phyloP scores from a whole-genome alignment of 2,888 invertebrate species.

The Apotomis turbidana region DNA sequence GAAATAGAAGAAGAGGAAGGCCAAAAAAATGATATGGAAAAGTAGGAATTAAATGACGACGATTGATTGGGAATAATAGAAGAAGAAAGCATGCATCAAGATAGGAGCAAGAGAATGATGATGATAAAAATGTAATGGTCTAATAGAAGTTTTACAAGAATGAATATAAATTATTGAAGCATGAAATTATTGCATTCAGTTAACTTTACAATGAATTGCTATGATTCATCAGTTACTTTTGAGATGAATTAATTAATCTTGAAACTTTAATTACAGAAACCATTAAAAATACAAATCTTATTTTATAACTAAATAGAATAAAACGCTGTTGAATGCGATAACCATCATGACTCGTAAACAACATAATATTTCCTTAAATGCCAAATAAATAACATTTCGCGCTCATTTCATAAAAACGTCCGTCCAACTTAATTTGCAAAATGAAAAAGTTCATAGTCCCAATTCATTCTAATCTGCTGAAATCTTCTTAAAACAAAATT shows the following conservation, averaged over 20 bases:
- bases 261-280: not conserved
- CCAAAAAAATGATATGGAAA: too few relatives aligned
- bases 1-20: too few relatives aligned
- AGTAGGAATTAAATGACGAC: too few relatives aligned
- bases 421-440: conserved; percentile 49
- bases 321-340: conserved; percentile 3
- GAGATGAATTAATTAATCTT: not conserved
- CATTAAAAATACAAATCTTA: not conserved
- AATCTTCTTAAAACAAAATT: conserved; percentile 64
- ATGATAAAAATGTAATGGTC: too few relatives aligned
- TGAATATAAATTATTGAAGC: too few relatives aligned
- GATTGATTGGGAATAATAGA: too few relatives aligned
- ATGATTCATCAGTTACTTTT: too few relatives aligned
- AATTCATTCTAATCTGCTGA: conserved; percentile 57
- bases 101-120: too few relatives aligned
- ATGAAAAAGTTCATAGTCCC: conserved; percentile 53
- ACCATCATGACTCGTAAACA: conserved; percentile 8
- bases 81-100: too few relatives aligned
- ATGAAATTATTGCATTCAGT: too few relatives aligned
- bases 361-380: conserved; percentile 10
- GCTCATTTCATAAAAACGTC: conserved; percentile 32
- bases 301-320: not conserved
- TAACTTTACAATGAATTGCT: too few relatives aligned
- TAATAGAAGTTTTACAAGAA: too few relatives aligned
- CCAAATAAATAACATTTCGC: conserved; percentile 25